Base-by-base conservation (phyloP, 2,888 invertebrate species). In the Cryptocheilus praepositus region DNA sequence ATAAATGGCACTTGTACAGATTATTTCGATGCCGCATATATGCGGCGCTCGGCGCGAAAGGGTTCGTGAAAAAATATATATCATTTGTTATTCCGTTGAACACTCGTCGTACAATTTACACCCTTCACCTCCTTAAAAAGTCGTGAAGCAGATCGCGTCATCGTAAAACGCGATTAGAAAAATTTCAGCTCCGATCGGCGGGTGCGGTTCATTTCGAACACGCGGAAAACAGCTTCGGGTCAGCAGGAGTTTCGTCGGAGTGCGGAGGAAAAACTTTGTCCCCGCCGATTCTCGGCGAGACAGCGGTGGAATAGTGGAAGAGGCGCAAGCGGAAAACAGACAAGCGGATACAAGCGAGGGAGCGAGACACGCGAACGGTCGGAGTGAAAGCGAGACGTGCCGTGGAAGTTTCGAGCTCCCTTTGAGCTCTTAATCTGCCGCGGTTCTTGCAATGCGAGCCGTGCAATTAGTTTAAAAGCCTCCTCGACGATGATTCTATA, bases 381-480 rank as follows among this genome's bases (percentile, higher is more conserved):
- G 51, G 59, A 53, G 43, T 16, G 51, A 16, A 22, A 18, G 58
- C 58, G 56, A 59, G 54, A 44, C 36, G 28, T 18, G 19, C 46
- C 61, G 53, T 53, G 61, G 61, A 68, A 73, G 65, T 60, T 60
- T 56, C 67, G 53, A 57, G 54, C 62, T 66, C 56, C 61, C 65
- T 74, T 72, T 70, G 76, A 66, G 72, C 61, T 67, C 68, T 70
- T 71, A 75, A 77, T 71, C 74, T 67, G 53, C 67, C 61, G 52
- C 62, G 54, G 44, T 59, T 71, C 61, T 57, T 56, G 54, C 59
- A 46, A 64, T 18, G 64, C 65, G 64, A 64, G 64, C 54, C 74
- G 59, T 67, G 79, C 81, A 81, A 84, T 83, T 82, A 82, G 77
- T 77, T 79, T 81, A 71, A 82, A 81, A 83, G 81, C 80, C 51